phyloP scores from a whole-genome alignment of 2,797 vertebrate species.

The Cyclopterus lumpus region DNA sequence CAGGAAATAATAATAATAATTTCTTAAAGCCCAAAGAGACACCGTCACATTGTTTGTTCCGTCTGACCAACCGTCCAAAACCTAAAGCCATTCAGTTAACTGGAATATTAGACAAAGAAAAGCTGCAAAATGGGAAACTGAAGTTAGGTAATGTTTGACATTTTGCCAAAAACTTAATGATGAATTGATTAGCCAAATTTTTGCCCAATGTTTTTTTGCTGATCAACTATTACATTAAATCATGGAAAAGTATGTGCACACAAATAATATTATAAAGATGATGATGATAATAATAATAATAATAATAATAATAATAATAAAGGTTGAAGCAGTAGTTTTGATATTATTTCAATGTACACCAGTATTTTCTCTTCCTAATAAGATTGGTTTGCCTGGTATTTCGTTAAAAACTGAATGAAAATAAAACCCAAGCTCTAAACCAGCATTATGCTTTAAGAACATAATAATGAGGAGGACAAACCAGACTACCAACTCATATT shows the following conservation, averaged over 20 bases:
- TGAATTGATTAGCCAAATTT: neutral
- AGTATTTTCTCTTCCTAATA: neutral
- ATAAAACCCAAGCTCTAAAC: conserved; percentile 29
- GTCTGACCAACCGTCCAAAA: neutral
- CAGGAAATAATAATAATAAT: neutral
- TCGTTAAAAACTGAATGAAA: conserved; percentile 9
- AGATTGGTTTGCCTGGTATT: neutral
- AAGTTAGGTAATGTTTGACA: neutral
- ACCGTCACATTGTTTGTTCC: neutral
- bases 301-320: neutral
- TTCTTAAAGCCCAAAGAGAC: neutral
- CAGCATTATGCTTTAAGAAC: conserved; percentile 33
- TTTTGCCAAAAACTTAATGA: neutral
- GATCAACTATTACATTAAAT: neutral
- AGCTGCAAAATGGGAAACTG: neutral
- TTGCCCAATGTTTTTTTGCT: neutral
- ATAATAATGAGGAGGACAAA: conserved; percentile 55
- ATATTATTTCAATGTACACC: neutral
- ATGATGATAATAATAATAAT: neutral
- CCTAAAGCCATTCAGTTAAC: neutral
- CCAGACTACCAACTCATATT: conserved; percentile 37
- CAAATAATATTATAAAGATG: neutral
- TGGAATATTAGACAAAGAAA: neutral
- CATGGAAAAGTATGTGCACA: neutral
- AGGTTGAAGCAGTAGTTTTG: neutral